A percentile compares a stretch with the other conserved stretches of the same genome.
Evolutionary conservation across 2,888 invertebrate genomes (phyloP).

Genomic region (Thecophora atra): DNA sequence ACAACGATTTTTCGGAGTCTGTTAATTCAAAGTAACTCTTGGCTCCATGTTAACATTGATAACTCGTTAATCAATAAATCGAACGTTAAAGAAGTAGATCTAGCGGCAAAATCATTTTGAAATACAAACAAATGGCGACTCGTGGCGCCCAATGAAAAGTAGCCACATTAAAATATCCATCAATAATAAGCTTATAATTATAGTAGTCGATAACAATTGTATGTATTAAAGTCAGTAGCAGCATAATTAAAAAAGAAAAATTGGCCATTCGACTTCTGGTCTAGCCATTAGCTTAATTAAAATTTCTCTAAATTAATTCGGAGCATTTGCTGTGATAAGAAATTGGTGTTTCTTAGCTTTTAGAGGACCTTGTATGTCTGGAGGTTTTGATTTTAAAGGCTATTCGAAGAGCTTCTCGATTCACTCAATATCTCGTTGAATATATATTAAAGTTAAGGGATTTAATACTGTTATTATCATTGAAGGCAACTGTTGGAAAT

Average conservation of each 20-base stretch:
- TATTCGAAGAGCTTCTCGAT: too few relatives aligned
- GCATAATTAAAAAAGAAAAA: constrained; percentile 34
- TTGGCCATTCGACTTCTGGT: constrained; percentile 51
- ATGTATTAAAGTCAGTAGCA: constrained; percentile 2
- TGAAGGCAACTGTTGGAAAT: too few relatives aligned
- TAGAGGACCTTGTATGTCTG: too few relatives aligned
- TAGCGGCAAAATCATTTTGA: constrained; percentile 30
- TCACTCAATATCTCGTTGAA: too few relatives aligned
- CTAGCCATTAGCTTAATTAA: constrained; percentile 54
- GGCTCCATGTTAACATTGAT: constrained; percentile 1
- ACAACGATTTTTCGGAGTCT: not conserved
- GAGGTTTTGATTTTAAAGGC: too few relatives aligned
- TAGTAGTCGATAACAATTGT: constrained; percentile 19
- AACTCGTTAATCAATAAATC: constrained; percentile 15
- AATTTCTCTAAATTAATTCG: constrained; percentile 36
- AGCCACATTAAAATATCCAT: not conserved
- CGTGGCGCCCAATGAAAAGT: not conserved
- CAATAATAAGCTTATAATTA: constrained; percentile 21
- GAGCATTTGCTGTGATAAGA: constrained; percentile 25
- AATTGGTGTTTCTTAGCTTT: too few relatives aligned
- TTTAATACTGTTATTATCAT: too few relatives aligned
- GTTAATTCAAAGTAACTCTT: not conserved
- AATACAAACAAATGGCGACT: constrained; percentile 24
- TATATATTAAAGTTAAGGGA: too few relatives aligned
- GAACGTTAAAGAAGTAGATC: constrained; percentile 38